Evolutionary conservation across 2,113 vertebrate species (phyloP).

Genomic region (Tachycineta bicolor): DNA sequence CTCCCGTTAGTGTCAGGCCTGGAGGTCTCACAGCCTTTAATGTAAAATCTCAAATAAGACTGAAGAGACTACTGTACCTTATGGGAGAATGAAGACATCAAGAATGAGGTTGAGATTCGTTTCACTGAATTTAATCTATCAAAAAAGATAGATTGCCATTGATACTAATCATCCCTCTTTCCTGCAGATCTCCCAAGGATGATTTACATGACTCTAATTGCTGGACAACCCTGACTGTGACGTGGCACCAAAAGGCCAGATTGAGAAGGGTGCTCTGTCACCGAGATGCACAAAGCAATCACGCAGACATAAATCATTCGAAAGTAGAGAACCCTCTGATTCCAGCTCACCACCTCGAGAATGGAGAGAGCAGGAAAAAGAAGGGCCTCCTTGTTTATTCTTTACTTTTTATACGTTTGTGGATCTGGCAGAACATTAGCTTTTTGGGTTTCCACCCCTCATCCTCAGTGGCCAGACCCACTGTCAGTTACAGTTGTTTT

Average conservation of each 20-base stretch:
- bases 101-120: neutral
- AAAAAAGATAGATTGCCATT: neutral
- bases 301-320: too few relatives aligned
- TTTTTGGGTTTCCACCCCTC: too few relatives aligned
- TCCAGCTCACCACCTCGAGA: too few relatives aligned
- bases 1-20: neutral
- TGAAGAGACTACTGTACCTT: neutral
- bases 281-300: too few relatives aligned
- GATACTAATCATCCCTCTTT: neutral
- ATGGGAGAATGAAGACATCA: neutral
- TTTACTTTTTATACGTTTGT: too few relatives aligned
- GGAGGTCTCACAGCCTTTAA: neutral
- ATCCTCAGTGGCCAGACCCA: too few relatives aligned
- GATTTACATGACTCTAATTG: neutral
- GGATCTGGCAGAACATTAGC: too few relatives aligned
- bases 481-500: too few relatives aligned
- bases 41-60: neutral
- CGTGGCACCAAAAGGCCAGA: neutral
- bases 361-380: too few relatives aligned
- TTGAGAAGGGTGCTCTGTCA: neutral
- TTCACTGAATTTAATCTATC: neutral
- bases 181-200: neutral
- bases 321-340: too few relatives aligned
- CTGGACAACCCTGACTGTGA: neutral
- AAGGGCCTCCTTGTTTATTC: too few relatives aligned